Percentiles rank a stretch among this genome's conserved stretches.
Conservation (phyloP, 1,140 invertebrate species). For the Amphibalanus amphitrite region DNA sequence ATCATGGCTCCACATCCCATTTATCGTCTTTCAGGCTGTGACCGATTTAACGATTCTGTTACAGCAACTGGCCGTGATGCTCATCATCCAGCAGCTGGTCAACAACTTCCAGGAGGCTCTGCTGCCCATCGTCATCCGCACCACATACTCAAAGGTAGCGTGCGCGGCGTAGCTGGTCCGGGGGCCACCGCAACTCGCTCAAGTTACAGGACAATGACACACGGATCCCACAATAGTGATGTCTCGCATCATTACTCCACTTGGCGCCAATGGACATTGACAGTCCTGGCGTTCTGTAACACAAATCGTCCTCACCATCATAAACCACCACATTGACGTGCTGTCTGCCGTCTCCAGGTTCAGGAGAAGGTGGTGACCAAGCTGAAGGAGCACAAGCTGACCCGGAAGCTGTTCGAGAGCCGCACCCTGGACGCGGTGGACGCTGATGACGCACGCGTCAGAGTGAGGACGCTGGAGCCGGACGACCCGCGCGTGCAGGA, state of each 20-base stretch:
- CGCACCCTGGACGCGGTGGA: conserved; percentile 9
- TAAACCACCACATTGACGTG: too few species aligned
- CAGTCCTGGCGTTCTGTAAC: too few species aligned
- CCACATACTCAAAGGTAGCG: background rate
- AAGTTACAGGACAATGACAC: too few species aligned
- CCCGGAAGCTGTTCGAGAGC: conserved; percentile 12
- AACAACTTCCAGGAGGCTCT: conserved; percentile 54
- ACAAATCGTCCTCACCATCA: too few species aligned
- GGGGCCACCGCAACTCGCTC: too few species aligned
- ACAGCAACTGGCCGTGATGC: conserved; percentile 56
- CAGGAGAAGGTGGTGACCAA: background rate
- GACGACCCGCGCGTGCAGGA: conserved; percentile 36
- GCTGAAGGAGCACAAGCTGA: conserved; percentile 11
- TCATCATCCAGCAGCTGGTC: conserved; percentile 58
- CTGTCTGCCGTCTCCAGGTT: too few species aligned
- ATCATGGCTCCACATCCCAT: too few species aligned
- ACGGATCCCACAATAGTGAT: too few species aligned
- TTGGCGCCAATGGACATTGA: too few species aligned
- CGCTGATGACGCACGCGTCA: conserved; percentile 21
- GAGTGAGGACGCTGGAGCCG: conserved; percentile 30
- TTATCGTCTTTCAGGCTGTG: too few species aligned
- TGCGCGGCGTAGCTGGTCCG: too few species aligned
- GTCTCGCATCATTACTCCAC: too few species aligned
- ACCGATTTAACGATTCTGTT: conserved; percentile 16
- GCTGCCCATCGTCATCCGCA: conserved; percentile 39